Conservation (phyloP, 2,113 vertebrate species). For the Archocentrus centrarchus region DNA sequence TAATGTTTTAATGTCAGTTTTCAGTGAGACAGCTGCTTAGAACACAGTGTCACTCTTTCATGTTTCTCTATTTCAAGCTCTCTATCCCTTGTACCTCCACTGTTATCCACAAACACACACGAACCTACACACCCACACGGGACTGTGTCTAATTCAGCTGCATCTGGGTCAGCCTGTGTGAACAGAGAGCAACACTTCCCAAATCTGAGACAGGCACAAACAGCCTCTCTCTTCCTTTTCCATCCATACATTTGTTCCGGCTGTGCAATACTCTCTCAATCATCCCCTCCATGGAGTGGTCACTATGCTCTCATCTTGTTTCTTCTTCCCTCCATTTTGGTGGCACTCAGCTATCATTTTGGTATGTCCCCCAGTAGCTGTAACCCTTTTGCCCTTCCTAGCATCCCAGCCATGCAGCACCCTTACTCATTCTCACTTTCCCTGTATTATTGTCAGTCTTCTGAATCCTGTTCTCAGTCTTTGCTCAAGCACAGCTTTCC, state of each 20-base stretch:
- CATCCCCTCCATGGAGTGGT: slow-evolving; percentile 13
- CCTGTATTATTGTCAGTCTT: slow-evolving; percentile 3
- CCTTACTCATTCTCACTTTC: neutral
- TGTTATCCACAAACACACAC: slow-evolving; percentile 13
- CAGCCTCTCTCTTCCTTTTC: slow-evolving; percentile 19
- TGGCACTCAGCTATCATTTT: slow-evolving; percentile 39
- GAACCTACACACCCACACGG: neutral
- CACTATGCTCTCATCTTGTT: slow-evolving; percentile 34
- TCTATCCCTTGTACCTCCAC: neutral
- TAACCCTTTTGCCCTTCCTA: slow-evolving; percentile 1
- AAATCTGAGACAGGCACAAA: slow-evolving; percentile 40
- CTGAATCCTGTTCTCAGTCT: neutral
- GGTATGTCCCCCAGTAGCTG: neutral
- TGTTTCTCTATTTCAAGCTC: neutral
- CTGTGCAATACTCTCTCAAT: slow-evolving; percentile 17
- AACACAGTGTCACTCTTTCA: neutral
- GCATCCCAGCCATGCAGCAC: neutral
- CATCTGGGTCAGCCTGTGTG: slow-evolving; percentile 61
- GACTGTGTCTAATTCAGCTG: slow-evolving; percentile 58
- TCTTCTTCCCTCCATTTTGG: slow-evolving; percentile 32
- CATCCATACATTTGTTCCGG: slow-evolving; percentile 19
- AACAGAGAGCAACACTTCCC: slow-evolving; percentile 30
- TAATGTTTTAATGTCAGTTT: neutral
- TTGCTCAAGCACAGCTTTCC: neutral
- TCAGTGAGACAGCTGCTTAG: neutral